Percentiles rank a stretch among this genome's conserved stretches.
phyloP scores from a whole-genome alignment of 2,888 invertebrate genomes.

The Ornithoptera alexandrae region DNA sequence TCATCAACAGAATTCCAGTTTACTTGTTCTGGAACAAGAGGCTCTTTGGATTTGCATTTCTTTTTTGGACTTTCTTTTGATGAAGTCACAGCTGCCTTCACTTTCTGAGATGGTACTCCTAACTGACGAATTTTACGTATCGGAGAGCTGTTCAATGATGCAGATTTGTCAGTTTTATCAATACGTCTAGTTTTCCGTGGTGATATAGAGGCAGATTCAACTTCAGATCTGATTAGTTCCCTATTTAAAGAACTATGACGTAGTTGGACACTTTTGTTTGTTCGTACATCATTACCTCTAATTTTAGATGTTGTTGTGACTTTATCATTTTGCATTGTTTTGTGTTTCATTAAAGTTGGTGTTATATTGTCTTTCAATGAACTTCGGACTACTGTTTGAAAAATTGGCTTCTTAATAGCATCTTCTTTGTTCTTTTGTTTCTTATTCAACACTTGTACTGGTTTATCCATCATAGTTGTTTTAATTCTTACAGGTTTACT shows the following conservation, averaged over 20 bases:
- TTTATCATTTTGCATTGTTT: constrained; percentile 55
- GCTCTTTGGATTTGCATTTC: constrained; percentile 56
- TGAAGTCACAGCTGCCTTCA: constrained; percentile 55
- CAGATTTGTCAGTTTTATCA: constrained; percentile 71
- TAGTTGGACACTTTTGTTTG: constrained; percentile 59
- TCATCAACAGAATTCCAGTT: constrained; percentile 60
- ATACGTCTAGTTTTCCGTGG: constrained; percentile 71
- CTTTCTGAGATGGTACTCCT: constrained; percentile 56
- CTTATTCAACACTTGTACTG: constrained; percentile 49
- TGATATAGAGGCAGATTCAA: constrained; percentile 59
- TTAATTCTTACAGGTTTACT: constrained; percentile 63
- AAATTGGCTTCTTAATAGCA: constrained; percentile 63
- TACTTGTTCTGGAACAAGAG: constrained; percentile 51
- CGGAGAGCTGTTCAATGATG: constrained; percentile 71
- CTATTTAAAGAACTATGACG: constrained; percentile 71
- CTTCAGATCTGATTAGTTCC: constrained; percentile 60
- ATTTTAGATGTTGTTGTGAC: constrained; percentile 55
- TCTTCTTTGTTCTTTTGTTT: constrained; percentile 60
- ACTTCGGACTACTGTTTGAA: constrained; percentile 70
- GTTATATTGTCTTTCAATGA: constrained; percentile 58
- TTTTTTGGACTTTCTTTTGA: constrained; percentile 69
- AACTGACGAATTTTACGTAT: constrained; percentile 73
- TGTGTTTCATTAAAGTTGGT: constrained; percentile 52
- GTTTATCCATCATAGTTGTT: constrained; percentile 64
- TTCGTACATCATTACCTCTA: constrained; percentile 57